These are phyloP conservation scores for human DNA, from an alignment of 2,113 vertebrate genomes.

Conservation along the genomic window GRCh38 chr14:83334001-83334500, in stretches of 20 bases:
- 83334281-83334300: slow-evolving; percentile 36
- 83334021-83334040: slow-evolving; percentile 53
- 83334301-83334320: slow-evolving; percentile 28
- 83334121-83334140: not conserved
- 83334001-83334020: slow-evolving; percentile 61
- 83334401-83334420: not conserved
- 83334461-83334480: not conserved
- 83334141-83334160: slow-evolving; percentile 52
- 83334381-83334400: not conserved
- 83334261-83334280: slow-evolving; percentile 4
- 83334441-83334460: not conserved
- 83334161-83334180: slow-evolving; percentile 45
- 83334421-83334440: not conserved
- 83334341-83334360: not conserved
- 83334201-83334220: slow-evolving; percentile 44
- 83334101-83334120: not conserved
- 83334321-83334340: not conserved
- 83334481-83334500: not conserved
- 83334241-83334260: slow-evolving; percentile 34
- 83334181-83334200: not conserved
- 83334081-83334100: not conserved
- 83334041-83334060: not conserved
- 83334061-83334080: not conserved
- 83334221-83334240: slow-evolving; percentile 54
- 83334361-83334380: not conserved